Conservation (phyloP, 2,797 vertebrate genomes). For the Serranus cabrilla region DNA sequence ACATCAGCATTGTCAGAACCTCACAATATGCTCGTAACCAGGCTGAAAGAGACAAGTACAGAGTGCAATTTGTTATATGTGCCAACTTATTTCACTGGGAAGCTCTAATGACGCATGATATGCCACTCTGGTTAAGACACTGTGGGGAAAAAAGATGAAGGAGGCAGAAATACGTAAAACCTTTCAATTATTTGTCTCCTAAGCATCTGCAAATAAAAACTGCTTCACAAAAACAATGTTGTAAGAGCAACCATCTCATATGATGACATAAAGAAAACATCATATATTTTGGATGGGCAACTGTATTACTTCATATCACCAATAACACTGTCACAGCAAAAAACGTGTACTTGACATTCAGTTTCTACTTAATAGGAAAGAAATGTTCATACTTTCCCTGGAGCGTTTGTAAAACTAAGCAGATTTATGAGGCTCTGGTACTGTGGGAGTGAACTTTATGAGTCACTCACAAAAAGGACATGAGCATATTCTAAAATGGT, state of each 20-base stretch:
- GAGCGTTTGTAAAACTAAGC: not conserved
- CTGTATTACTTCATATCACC: conserved; percentile 33
- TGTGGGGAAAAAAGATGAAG: too few species aligned
- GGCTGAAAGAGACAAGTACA: not conserved
- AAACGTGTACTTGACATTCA: not conserved
- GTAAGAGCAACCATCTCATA: not conserved
- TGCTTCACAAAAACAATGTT: not conserved
- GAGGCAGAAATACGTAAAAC: not conserved
- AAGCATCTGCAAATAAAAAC: not conserved
- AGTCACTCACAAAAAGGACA: not conserved
- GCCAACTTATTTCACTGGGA: not conserved
- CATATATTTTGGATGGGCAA: conserved; percentile 7
- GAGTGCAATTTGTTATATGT: conserved; percentile 9
- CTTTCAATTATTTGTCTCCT: not conserved
- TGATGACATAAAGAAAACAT: conserved; percentile 3
- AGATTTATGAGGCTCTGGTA: not conserved
- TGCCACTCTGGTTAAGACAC: not conserved
- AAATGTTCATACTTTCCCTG: not conserved
- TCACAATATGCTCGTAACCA: not conserved
- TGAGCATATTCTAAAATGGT: not conserved
- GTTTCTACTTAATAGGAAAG: not conserved
- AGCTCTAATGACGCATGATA: not conserved
- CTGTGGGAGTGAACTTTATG: not conserved
- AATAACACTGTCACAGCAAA: conserved; percentile 16
- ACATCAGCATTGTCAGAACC: not conserved